These are phyloP conservation scores for Thoracochromis brauschi DNA, from an alignment of 2,113 vertebrate genomes.

Conservation along the genomic window DNA sequence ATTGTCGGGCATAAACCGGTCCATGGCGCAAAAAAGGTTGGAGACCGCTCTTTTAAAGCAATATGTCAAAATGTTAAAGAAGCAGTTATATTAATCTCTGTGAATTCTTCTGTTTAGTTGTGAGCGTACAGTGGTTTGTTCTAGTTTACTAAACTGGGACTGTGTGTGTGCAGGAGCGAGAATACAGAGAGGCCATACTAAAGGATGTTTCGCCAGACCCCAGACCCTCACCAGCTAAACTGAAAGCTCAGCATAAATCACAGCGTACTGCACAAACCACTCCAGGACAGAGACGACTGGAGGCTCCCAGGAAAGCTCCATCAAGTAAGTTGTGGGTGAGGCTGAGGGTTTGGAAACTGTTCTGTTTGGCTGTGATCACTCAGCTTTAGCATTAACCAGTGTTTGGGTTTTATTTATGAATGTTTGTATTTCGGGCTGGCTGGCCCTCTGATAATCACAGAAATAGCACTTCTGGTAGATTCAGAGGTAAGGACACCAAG, in stretches of 20 bases:
- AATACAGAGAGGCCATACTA: constrained; percentile 76
- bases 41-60: neutral
- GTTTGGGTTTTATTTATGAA: neutral
- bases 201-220: constrained; percentile 62
- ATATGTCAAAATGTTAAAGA: neutral
- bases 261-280: constrained; percentile 46
- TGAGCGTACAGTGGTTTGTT: neutral
- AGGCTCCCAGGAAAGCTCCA: constrained; percentile 69
- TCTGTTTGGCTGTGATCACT: neutral
- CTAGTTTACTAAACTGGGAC: neutral
- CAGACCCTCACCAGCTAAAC: constrained; percentile 66
- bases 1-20: too few relatives aligned
- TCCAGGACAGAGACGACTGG: constrained; percentile 51
- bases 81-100: neutral
- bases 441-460: constrained; percentile 13
- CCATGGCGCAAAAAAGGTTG: too few relatives aligned
- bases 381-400: neutral
- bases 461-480: constrained; percentile 16
- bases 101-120: neutral
- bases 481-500: neutral
- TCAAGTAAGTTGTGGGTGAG: constrained; percentile 70
- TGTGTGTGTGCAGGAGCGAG: constrained; percentile 72
- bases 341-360: neutral
- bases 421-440: neutral
- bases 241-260: constrained; percentile 33